Base-by-base conservation (phyloP, 2,113 vertebrate species). In the Pangasianodon hypophthalmus region DNA sequence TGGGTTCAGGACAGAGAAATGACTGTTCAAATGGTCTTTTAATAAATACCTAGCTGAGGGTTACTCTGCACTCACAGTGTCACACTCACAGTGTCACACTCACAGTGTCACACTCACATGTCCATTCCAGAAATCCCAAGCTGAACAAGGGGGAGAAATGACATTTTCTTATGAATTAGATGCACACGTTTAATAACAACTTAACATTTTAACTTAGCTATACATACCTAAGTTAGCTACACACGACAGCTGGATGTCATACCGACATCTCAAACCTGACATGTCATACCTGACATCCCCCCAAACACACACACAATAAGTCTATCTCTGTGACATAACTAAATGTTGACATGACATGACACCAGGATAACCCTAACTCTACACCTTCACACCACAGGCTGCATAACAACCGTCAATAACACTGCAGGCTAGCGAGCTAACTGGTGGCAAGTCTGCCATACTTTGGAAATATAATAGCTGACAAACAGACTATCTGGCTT, bases 401-500 rank as follows among this genome's bases (percentile, higher is more conserved):
- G 60, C 64, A 71, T 73, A 88, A 58, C 80, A 83, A 62, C 54
- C 32, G 32, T 82, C 79, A 73, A 58, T 58, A 73, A 46, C 32
- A 46, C 32, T 21, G 50, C 62, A 83, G 48, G 48, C 87, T 56
- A 41, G 0, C 48, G 2, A 29, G 46, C 46, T 82, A 56, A 24
- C 86, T 5, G 19, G 14, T 44, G 60, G 29, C 60, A 82, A 54
- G 60, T 82, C 41, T 88, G 46, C 6, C 87, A 82, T 69, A 11
- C n/a, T 10, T 29, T 44, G 32, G 10, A 32, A 69, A 54, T 54
- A 5, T 83, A 83, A 58, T 83, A 4, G 58, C 6, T 26, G n/a
- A 3, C 4, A 19, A 50, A 64, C 19, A 64, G 13, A n/a, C 48
- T 81, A 81, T 16, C 50, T 41, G n/a, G 9, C 18, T 37, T 83